Conservation (phyloP, 2,113 vertebrate species). For the Tilapia sparmanii region DNA sequence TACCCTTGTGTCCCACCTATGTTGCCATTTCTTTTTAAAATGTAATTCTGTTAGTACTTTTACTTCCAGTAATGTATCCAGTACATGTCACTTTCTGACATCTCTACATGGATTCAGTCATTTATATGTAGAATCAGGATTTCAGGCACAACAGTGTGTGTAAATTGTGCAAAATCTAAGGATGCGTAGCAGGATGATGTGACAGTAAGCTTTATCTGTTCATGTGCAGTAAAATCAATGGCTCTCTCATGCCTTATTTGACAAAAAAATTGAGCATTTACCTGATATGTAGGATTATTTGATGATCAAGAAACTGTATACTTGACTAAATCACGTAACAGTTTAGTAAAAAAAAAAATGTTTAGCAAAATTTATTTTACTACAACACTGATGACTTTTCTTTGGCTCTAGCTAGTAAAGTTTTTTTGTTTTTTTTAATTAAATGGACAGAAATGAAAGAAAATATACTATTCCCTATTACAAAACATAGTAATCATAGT, state of each 20-base stretch:
- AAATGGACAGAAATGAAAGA: neutral
- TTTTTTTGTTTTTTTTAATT: neutral
- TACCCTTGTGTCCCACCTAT: neutral
- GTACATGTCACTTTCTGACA: neutral
- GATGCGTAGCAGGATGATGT: neutral
- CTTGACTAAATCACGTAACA: neutral
- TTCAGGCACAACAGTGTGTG: neutral
- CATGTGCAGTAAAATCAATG: neutral
- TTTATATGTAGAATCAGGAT: neutral
- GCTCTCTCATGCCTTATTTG: neutral
- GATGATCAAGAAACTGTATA: neutral
- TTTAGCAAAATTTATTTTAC: neutral
- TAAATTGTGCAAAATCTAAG: neutral
- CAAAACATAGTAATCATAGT: neutral
- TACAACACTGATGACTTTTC: neutral
- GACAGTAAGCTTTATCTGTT: neutral
- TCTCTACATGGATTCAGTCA: neutral
- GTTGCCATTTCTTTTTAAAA: neutral
- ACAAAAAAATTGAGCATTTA: neutral
- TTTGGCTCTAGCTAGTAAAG: neutral
- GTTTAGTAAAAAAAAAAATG: rapidly evolving
- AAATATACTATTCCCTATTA: neutral
- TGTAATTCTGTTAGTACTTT: neutral
- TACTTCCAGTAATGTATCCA: neutral
- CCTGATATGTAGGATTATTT: neutral